Evolutionary conservation across 2,888 invertebrate genomes (phyloP).

Genomic region (Cephus spinipes): DNA sequence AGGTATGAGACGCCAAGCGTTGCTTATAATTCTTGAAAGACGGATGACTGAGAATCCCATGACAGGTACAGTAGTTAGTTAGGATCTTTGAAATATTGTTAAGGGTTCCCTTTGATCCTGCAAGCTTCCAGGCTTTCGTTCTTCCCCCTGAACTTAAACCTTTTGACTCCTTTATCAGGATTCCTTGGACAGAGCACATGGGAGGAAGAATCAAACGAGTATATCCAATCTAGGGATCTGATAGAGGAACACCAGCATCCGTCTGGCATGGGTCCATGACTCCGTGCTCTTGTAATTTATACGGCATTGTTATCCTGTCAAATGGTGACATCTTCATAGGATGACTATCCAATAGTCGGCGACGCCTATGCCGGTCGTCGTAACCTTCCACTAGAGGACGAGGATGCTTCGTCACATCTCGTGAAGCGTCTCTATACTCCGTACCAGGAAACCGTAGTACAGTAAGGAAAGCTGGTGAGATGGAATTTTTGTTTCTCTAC

Average conservation of each 20-base stretch:
- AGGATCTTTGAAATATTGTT: background rate
- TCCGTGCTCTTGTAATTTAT: conserved; percentile 49
- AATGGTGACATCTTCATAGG: conserved; percentile 53
- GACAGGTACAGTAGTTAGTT: background rate
- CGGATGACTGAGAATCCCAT: background rate
- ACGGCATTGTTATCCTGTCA: conserved; percentile 55
- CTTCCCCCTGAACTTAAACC: background rate
- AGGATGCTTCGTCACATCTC: background rate
- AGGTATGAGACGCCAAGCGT: background rate
- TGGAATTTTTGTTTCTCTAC: background rate
- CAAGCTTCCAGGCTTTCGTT: background rate
- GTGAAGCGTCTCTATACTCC: background rate
- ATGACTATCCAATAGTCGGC: conserved; percentile 31
- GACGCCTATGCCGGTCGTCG: conserved; percentile 23
- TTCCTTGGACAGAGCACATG: background rate
- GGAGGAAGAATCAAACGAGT: background rate
- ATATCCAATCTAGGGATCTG: background rate
- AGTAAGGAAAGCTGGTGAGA: background rate
- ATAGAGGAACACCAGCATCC: background rate
- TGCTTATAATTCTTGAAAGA: background rate
- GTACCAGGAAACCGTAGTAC: background rate
- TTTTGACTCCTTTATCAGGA: background rate
- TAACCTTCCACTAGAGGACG: background rate
- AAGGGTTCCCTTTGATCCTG: background rate
- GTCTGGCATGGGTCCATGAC: conserved; percentile 3